Evolutionary conservation across 2,888 invertebrate genomes (phyloP).

Genomic region (Microctonus brassicae): DNA sequence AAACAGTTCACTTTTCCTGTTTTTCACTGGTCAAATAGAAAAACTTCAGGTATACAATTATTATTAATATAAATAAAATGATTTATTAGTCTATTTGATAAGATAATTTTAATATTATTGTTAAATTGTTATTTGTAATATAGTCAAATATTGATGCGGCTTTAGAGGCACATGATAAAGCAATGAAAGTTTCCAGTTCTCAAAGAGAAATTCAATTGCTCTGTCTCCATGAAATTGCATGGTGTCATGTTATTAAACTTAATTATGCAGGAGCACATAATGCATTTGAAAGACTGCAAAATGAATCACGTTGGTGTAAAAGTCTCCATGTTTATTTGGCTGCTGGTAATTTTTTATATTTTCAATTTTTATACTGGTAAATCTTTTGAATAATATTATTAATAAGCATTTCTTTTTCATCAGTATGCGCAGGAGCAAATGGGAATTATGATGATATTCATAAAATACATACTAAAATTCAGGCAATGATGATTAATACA

Average conservation of each 20-base stretch:
- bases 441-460: conserved; percentile 67
- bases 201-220: conserved; percentile 77
- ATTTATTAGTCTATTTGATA: too few species aligned
- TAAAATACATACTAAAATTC: conserved; percentile 64
- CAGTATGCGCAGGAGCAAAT: conserved; percentile 71
- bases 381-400: too few species aligned
- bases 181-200: conserved; percentile 72
- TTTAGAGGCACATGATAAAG: conserved; percentile 73
- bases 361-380: too few species aligned
- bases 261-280: conserved; percentile 72
- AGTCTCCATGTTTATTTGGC: conserved; percentile 77
- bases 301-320: conserved; percentile 77
- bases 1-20: conserved; percentile 77
- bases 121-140: conserved; percentile 48
- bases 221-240: conserved; percentile 76
- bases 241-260: conserved; percentile 77
- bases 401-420: too few species aligned
- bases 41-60: conserved; percentile 73
- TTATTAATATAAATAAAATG: not conserved
- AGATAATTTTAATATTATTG: too few species aligned
- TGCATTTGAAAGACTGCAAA: conserved; percentile 73
- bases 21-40: conserved; percentile 76
- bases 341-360: conserved; percentile 67
- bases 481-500: conserved; percentile 28
- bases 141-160: conserved; percentile 75